Conservation (phyloP, 2,113 vertebrate genomes). For the Suricata suricatta region DNA sequence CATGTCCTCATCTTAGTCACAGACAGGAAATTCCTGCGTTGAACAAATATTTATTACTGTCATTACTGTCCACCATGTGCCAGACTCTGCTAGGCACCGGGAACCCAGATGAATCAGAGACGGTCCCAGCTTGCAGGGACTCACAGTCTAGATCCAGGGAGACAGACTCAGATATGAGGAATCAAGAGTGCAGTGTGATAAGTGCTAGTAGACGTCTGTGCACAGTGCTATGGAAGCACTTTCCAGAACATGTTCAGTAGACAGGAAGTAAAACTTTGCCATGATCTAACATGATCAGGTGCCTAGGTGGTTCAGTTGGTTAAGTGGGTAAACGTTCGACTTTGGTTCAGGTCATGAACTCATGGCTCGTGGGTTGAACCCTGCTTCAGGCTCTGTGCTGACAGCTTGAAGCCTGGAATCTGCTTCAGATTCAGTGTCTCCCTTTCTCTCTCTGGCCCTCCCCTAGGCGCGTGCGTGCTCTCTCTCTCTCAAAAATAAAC, state of each 20-base stretch:
- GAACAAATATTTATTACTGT: neutral
- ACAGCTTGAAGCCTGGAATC: no score
- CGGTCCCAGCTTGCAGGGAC: neutral
- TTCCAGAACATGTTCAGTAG: neutral
- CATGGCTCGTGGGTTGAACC: no score
- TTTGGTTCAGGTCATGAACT: no score
- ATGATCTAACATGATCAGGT: neutral
- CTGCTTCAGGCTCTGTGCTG: no score
- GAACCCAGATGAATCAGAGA: neutral
- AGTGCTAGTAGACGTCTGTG: neutral
- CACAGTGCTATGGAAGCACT: neutral
- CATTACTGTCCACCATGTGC: neutral
- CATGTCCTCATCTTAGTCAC: neutral
- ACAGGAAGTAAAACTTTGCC: neutral
- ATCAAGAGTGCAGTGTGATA: neutral
- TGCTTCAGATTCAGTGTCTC: no score
- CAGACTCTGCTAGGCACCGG: neutral
- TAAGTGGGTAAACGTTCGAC: no score
- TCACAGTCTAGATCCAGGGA: neutral
- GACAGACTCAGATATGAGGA: neutral
- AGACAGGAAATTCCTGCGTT: neutral
- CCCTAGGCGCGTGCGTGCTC: no score
- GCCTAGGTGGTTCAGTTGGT: no score
- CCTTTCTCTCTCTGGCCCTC: no score
- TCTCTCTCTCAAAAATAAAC: no score